Evolutionary conservation across 2,113 vertebrate species (phyloP).

Genomic region (Scophthalmus maximus): DNA sequence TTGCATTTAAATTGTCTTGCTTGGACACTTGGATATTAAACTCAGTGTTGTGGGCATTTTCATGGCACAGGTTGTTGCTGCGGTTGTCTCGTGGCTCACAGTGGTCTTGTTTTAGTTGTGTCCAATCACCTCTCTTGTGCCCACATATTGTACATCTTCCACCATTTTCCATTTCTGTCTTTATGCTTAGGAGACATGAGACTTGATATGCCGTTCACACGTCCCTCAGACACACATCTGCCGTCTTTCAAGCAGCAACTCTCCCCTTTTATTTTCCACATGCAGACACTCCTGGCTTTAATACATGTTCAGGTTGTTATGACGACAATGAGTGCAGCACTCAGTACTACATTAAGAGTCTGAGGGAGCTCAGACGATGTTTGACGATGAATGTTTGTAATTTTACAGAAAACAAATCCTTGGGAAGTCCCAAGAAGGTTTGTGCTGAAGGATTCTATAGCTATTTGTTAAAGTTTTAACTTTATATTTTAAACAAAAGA

Average conservation of each 20-base stretch:
- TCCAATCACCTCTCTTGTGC: too few relatives aligned
- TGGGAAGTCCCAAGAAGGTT: constrained; percentile 4
- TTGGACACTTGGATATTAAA: neutral
- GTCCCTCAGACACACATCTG: constrained; percentile 31
- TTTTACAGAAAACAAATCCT: constrained; percentile 13
- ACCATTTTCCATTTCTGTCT: neutral
- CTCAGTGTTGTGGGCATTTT: constrained; percentile 1
- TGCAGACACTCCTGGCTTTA: constrained; percentile 45
- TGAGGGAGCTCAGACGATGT: constrained; percentile 49
- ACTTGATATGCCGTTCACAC: constrained; percentile 23
- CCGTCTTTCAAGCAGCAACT: constrained; percentile 31
- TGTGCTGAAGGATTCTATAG: constrained; percentile 1
- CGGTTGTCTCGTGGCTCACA: neutral
- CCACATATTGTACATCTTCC: neutral
- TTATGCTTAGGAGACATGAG: constrained; percentile 11
- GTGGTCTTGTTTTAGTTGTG: too few relatives aligned
- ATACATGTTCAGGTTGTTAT: constrained; percentile 72
- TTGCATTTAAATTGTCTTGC: constrained; percentile 9
- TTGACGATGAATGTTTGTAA: constrained; percentile 47
- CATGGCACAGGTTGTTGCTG: constrained; percentile 12
- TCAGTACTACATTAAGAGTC: constrained; percentile 49
- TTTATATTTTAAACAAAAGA: neutral
- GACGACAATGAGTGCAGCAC: constrained; percentile 63
- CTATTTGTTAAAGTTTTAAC: constrained; percentile 15
- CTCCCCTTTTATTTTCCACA: constrained; percentile 40